phyloP scores from a whole-genome alignment of 2,113 vertebrate species.

The Sceloporus undulatus region DNA sequence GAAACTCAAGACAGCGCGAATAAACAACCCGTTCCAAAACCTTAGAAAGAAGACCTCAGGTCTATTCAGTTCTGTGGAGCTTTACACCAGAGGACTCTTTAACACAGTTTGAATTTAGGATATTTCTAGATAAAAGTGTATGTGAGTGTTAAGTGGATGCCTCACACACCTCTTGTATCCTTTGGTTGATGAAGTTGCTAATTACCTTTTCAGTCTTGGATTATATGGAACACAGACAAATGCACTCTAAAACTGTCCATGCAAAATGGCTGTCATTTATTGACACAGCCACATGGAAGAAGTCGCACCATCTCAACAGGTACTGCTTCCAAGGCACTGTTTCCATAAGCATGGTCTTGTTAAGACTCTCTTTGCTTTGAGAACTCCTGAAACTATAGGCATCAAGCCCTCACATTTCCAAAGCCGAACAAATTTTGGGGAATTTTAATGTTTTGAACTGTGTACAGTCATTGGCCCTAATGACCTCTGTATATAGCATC shows the following conservation, averaged over 20 bases:
- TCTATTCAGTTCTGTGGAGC: conserved; percentile 27
- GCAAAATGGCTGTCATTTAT: too few relatives aligned
- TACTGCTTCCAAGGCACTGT: not conserved
- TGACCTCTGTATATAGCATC: not conserved
- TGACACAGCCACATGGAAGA: not conserved
- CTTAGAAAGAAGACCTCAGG: too few relatives aligned
- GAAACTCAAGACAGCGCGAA: too few relatives aligned
- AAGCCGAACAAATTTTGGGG: not conserved
- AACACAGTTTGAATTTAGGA: conserved; percentile 16
- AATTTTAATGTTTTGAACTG: conserved; percentile 4
- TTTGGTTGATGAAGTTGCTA: not conserved
- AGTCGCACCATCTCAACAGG: not conserved
- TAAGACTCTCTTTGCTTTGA: not conserved
- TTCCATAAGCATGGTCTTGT: not conserved
- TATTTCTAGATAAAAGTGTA: not conserved
- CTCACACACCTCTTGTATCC: too few relatives aligned
- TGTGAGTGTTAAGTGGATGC: not conserved
- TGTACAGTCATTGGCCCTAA: conserved; percentile 25
- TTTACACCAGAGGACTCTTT: conserved; percentile 27
- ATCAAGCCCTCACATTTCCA: not conserved
- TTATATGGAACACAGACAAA: not conserved
- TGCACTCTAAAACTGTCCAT: not conserved
- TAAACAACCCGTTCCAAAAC: too few relatives aligned
- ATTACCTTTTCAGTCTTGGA: conserved; percentile 7
- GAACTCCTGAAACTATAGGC: not conserved